phyloP scores from a whole-genome alignment of 1,140 invertebrate species.

The Aphelenchoides avenae region DNA sequence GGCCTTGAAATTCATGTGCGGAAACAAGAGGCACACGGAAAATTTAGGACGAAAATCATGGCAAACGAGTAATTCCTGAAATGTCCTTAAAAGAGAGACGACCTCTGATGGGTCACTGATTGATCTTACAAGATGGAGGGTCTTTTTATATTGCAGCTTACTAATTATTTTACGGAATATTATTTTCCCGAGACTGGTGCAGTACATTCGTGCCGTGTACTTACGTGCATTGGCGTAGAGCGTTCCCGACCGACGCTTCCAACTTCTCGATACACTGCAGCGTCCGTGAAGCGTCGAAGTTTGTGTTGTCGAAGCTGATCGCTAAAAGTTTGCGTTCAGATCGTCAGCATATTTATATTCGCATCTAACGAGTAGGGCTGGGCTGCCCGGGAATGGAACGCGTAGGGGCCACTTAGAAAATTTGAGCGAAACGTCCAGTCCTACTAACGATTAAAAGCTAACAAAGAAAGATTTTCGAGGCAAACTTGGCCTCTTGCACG shows the following conservation, averaged over 20 bases:
- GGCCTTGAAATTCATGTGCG: too few species aligned
- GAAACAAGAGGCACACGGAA: too few species aligned
- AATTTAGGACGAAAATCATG: too few species aligned
- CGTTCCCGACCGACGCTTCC: conserved; percentile 51
- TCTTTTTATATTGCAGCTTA: too few species aligned
- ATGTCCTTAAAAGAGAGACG: too few species aligned
- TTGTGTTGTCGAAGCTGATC: conserved; percentile 43
- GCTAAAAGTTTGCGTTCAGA: conserved; percentile 26
- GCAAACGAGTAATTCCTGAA: too few species aligned
- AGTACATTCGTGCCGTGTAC: too few species aligned
- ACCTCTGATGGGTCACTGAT: too few species aligned
- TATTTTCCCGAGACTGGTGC: too few species aligned
- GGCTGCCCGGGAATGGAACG: background rate
- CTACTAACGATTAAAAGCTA: conserved; percentile 2
- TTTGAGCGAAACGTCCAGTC: conserved; percentile 4
- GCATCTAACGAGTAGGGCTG: background rate
- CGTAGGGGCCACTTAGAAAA: background rate
- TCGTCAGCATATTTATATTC: background rate
- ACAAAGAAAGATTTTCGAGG: background rate
- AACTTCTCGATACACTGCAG: conserved; percentile 45
- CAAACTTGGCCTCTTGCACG: background rate
- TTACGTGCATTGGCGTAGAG: conserved; percentile 43
- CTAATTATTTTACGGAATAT: too few species aligned
- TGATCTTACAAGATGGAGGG: too few species aligned
- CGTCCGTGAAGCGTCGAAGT: conserved; percentile 32